Evolutionary conservation across 2,113 vertebrate species (phyloP), one percentile per base, ranked within the genome.

Genomic region (Petrocephalus zakoni): DNA sequence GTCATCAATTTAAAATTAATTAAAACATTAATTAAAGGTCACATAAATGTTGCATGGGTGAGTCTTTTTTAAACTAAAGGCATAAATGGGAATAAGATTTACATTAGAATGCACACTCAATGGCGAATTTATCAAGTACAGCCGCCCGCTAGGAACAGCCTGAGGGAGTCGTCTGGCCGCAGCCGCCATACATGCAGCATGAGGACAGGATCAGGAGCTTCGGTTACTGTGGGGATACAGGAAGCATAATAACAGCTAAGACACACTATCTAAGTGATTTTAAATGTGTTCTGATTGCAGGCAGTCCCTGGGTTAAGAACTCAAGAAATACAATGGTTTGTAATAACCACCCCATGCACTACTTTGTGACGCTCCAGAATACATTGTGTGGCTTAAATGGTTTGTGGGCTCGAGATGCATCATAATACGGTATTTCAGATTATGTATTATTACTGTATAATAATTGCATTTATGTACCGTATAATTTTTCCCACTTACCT

Each of bases 11-110:
- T 49, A 49, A 83, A 46, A 46, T 46, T 83, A n/a, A 83, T 47
- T 82, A 42, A 37, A 82, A 11, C 78, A 82, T 83, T 68, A 68
- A 68, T 68, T 68, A 68, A 68, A 68, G 61, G 61, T 68, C 61
- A 68, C 61, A 68, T 13, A 68, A 68, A 68, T 68, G 61, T 68
- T 29, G 61, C 61, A 29, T 68, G 61, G 61, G 61, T 68, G 25
- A 68, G 61, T 68, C n/a, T 68, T 68, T 68, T 68, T 29, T 68
- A 68, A 68, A 68, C 61, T 13, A 68, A 25, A 10, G 0, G n/a
- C n/a, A 68, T 68, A 68, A 68, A 68, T 68, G 61, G 61, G n/a
- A 68, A 68, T 68, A 68, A 29, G 61, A 68, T 68, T 68, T 68
- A 68, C 61, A 68, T 68, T 68, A 29, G 29, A 68, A 68, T 68